Conservation (phyloP, 1,140 invertebrate species). For the Apis dorsata region DNA sequence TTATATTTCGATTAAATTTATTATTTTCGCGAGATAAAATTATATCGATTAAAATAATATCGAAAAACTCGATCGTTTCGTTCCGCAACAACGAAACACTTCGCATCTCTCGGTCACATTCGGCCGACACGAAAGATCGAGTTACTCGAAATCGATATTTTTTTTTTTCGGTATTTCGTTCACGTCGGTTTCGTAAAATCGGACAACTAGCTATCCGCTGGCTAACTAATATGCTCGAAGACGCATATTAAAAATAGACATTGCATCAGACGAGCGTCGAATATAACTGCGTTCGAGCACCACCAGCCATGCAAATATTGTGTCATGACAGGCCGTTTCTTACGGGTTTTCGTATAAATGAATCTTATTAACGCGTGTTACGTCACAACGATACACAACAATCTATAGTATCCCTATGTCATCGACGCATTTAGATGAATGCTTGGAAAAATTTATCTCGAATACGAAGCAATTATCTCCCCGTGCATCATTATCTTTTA, state of each 20-base stretch:
- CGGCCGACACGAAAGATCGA: background rate
- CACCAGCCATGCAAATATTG: constrained; percentile 38
- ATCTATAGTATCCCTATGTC: constrained; percentile 24
- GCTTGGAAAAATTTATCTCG: constrained; percentile 20
- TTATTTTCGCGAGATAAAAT: no score
- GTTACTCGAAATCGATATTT: background rate
- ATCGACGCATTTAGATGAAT: constrained; percentile 68
- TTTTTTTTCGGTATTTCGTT: background rate
- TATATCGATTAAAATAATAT: background rate
- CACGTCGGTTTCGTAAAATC: constrained; percentile 11
- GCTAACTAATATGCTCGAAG: constrained; percentile 12
- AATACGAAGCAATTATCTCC: constrained; percentile 14
- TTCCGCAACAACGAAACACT: background rate
- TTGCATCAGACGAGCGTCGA: constrained; percentile 2
- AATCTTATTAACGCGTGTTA: constrained; percentile 46
- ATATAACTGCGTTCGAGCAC: constrained; percentile 1
- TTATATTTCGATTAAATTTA: no score
- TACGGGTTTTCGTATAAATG: constrained; percentile 48
- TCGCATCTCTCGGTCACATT: no score
- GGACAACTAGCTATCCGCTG: background rate
- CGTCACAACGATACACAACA: constrained; percentile 31
- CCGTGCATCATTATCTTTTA: background rate
- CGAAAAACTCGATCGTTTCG: rapidly evolving
- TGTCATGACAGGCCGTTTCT: background rate
- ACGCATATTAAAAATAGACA: constrained; percentile 29